Percentiles rank a stretch among this genome's conserved stretches.
Conservation (phyloP, 1,140 invertebrate genomes). For the Camponotus vicinus region DNA sequence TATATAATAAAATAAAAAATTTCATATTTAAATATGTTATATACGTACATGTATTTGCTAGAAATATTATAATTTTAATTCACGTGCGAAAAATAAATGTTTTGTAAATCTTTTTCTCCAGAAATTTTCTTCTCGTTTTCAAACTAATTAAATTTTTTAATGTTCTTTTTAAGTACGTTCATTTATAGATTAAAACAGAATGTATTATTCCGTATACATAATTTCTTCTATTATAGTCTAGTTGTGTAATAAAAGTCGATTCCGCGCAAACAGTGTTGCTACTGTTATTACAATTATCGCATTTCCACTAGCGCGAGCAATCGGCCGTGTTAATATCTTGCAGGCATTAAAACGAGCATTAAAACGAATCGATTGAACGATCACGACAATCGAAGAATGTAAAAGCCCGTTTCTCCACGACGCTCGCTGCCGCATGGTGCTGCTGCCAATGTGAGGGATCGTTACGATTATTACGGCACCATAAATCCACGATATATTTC, state of each 20-base stretch:
- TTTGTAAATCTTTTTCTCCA: background rate
- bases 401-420: conserved; percentile 16
- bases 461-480: conserved; percentile 59
- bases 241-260: conserved; percentile 35
- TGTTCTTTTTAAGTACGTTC: background rate
- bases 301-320: conserved; percentile 47
- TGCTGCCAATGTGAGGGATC: conserved; percentile 42
- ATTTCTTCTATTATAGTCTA: conserved; percentile 25
- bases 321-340: conserved; percentile 42
- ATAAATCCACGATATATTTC: conserved; percentile 55
- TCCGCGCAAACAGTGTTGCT: conserved; percentile 19
- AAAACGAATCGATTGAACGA: conserved; percentile 64
- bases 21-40: too few species aligned
- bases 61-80: background rate
- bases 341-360: conserved; percentile 44
- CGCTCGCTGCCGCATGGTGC: conserved; percentile 4
- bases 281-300: conserved; percentile 29
- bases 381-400: conserved; percentile 53
- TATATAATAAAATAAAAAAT: too few species aligned
- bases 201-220: background rate
- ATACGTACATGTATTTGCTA: background rate
- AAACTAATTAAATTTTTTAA: conserved; percentile 5
- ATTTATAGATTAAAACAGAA: background rate
- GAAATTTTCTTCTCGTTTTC: background rate
- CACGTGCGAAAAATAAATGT: background rate